These are phyloP conservation scores for Antheraea yamamai DNA, from an alignment of 2,888 invertebrate species.

Conservation along the genomic window DNA sequence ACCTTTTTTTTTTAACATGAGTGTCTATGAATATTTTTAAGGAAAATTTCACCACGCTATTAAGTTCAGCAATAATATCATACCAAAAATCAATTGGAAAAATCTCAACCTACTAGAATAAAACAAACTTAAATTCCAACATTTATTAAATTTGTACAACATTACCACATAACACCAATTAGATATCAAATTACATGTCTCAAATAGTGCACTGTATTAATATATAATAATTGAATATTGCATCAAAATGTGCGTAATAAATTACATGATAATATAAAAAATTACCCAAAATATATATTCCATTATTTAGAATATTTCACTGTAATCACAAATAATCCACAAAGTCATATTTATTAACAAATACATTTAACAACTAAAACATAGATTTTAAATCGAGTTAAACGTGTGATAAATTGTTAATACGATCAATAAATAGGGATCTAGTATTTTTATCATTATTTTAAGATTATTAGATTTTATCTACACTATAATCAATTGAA, in stretches of 20 bases:
- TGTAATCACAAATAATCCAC: neutral
- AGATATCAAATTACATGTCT: constrained; percentile 20
- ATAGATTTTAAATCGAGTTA: neutral
- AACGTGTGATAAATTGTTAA: neutral
- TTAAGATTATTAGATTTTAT: neutral
- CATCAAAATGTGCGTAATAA: neutral
- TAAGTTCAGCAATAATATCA: neutral
- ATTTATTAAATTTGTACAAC: constrained; percentile 79
- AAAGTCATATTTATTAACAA: neutral
- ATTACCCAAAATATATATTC: neutral
- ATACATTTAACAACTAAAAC: neutral
- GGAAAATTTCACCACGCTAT: neutral
- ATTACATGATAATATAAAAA: neutral
- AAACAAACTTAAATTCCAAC: constrained; percentile 56
- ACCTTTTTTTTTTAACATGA: no score
- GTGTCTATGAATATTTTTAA: no score
- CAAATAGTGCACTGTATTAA: constrained; percentile 12
- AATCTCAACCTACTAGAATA: constrained; percentile 11
- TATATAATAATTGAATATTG: neutral
- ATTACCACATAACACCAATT: constrained; percentile 65
- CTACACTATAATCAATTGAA: neutral
- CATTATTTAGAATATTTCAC: neutral
- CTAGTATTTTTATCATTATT: neutral
- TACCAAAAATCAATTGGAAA: neutral
- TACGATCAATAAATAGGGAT: neutral